Percentiles rank a stretch among this genome's conserved stretches.
These are phyloP conservation scores for Acanthis flammea DNA, from an alignment of 2,797 vertebrate genomes.

Conservation along the genomic window DNA sequence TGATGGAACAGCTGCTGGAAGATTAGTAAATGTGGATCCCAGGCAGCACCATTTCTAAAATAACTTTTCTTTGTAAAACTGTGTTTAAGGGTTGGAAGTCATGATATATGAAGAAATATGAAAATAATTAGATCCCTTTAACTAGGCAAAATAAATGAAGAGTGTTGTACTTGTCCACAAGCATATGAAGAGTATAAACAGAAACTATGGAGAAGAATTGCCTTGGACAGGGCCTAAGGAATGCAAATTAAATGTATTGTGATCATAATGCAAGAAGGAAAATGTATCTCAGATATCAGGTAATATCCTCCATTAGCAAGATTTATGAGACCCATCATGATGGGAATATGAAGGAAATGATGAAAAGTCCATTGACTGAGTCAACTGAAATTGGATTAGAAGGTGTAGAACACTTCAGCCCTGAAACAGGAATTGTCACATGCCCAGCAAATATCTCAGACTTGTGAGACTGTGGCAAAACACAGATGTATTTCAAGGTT, in stretches of 20 bases:
- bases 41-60: not conserved
- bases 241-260: conserved; percentile 68
- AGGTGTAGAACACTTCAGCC: conserved; percentile 51
- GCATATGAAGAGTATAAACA: conserved; percentile 47
- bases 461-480: not conserved
- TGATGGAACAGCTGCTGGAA: not conserved
- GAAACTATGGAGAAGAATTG: conserved; percentile 56
- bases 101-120: conserved; percentile 52
- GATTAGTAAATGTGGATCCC: not conserved
- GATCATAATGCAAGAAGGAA: conserved; percentile 71
- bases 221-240: conserved; percentile 57
- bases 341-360: conserved; percentile 49
- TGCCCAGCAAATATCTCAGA: conserved; percentile 19
- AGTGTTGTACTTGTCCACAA: conserved; percentile 47
- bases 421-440: conserved; percentile 10
- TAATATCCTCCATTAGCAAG: conserved; percentile 72
- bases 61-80: conserved; percentile 34
- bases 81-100: conserved; percentile 23
- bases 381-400: conserved; percentile 66
- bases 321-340: conserved; percentile 71
- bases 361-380: conserved; percentile 63
- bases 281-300: conserved; percentile 67
- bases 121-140: conserved; percentile 52
- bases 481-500: not conserved
- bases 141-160: conserved; percentile 40